Evolutionary conservation across 1,140 invertebrate species (phyloP).

Genomic region (Eupeodes corollae): DNA sequence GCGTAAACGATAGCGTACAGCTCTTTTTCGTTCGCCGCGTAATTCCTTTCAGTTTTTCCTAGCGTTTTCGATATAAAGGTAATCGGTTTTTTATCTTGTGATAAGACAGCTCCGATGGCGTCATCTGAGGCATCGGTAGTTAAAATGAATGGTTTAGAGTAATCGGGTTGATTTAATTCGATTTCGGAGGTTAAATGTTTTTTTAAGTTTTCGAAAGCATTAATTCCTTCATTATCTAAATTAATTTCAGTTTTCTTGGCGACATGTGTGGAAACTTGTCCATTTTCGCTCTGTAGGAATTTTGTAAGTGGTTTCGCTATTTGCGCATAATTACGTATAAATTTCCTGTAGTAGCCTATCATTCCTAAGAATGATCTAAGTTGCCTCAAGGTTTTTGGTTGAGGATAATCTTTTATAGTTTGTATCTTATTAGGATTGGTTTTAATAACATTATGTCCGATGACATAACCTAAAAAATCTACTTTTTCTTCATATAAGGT

Average conservation of each 20-base stretch:
- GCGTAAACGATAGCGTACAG: too few relatives aligned
- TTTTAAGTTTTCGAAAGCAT: slow-evolving; percentile 20
- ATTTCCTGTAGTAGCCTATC: slow-evolving; percentile 12
- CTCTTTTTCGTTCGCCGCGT: too few relatives aligned
- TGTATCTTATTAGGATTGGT: too few relatives aligned
- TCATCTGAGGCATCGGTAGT: slow-evolving; percentile 24
- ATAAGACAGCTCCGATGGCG: slow-evolving; percentile 26
- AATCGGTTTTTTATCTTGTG: too few relatives aligned
- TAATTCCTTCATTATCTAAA: slow-evolving; percentile 14
- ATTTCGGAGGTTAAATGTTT: slow-evolving; percentile 20
- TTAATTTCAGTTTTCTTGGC: slow-evolving; percentile 15
- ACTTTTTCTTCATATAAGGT: slow-evolving; percentile 14
- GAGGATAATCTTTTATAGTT: too few relatives aligned
- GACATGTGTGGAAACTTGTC: slow-evolving; percentile 4
- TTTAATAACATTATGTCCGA: too few relatives aligned
- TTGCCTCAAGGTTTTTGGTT: too few relatives aligned
- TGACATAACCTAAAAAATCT: too few relatives aligned
- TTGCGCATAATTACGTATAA: too few relatives aligned
- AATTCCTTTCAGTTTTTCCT: slow-evolving; percentile 19
- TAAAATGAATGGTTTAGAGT: slow-evolving; percentile 22
- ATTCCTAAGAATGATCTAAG: too few relatives aligned
- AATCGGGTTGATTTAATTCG: slow-evolving; percentile 28
- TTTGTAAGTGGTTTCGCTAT: slow-evolving; percentile 13
- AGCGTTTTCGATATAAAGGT: slow-evolving; percentile 21
- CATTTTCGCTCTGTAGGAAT: slow-evolving; percentile 6